Conservation (phyloP, 2,113 vertebrate species). For the Cygnus buccinator region DNA sequence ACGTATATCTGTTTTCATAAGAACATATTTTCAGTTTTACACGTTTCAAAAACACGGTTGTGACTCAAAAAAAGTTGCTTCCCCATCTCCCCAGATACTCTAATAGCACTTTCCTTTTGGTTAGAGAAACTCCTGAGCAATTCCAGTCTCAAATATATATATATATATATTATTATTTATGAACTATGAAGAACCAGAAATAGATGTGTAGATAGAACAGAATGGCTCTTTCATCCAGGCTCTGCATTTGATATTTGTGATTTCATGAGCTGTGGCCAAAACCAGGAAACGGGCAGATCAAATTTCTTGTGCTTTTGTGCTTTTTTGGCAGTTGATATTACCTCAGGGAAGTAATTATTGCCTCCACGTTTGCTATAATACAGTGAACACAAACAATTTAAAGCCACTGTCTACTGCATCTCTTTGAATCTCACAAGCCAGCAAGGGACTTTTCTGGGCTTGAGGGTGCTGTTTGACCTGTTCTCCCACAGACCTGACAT, state of each 20-base stretch:
- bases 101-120: neutral
- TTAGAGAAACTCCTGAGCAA: neutral
- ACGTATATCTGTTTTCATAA: neutral
- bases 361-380: neutral
- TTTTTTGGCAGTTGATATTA: neutral
- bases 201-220: neutral
- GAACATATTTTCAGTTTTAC: neutral
- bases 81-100: neutral
- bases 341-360: constrained; percentile 57
- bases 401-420: neutral
- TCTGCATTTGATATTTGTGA: neutral
- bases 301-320: constrained; percentile 29
- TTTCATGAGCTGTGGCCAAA: constrained; percentile 37
- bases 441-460: neutral
- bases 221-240: constrained; percentile 36
- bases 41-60: neutral
- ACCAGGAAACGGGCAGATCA: constrained; percentile 11
- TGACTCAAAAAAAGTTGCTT: neutral
- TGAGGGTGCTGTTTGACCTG: neutral
- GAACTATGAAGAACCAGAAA: neutral
- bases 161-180: neutral
- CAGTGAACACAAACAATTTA: neutral
- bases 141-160: neutral
- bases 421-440: neutral
- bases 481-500: neutral